phyloP scores from a whole-genome alignment of 2,888 invertebrate genomes.

The Gryllus longicercus region DNA sequence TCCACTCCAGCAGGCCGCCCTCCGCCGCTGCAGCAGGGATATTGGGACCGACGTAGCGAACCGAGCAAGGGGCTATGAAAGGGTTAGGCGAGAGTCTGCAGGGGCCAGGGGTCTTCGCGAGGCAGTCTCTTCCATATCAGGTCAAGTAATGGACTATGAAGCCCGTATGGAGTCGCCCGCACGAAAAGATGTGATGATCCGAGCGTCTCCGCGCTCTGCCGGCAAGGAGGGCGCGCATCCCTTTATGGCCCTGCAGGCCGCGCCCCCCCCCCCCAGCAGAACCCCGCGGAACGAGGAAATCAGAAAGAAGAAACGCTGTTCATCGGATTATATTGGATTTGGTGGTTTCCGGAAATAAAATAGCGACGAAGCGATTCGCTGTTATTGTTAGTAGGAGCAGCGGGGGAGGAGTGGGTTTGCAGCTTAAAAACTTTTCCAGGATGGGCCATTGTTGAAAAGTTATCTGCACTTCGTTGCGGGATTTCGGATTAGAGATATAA shows the following conservation, averaged over 20 bases:
- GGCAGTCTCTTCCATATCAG: neutral
- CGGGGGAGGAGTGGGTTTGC: too few species aligned
- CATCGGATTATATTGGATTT: neutral
- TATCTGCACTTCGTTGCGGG: too few species aligned
- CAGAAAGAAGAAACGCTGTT: neutral
- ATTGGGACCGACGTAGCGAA: neutral
- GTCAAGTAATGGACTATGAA: slow-evolving; percentile 9
- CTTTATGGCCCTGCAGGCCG: neutral
- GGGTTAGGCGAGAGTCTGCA: neutral
- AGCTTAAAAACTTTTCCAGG: too few species aligned
- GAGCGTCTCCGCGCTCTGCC: neutral
- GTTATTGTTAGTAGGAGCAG: too few species aligned
- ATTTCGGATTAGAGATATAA: too few species aligned
- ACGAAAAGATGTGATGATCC: neutral
- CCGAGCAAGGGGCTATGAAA: neutral
- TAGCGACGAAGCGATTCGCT: too few species aligned
- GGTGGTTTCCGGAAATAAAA: neutral
- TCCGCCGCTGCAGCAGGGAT: neutral
- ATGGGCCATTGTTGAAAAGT: too few species aligned
- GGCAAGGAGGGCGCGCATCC: neutral
- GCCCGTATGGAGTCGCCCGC: neutral
- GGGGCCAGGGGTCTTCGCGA: neutral
- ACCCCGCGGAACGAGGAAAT: neutral
- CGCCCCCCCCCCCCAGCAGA: neutral
- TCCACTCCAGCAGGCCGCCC: neutral